Evolutionary conservation across 2,888 invertebrate genomes (phyloP), one percentile per base, ranked within the genome.

Genomic region (Drosophila picticornis): DNA sequence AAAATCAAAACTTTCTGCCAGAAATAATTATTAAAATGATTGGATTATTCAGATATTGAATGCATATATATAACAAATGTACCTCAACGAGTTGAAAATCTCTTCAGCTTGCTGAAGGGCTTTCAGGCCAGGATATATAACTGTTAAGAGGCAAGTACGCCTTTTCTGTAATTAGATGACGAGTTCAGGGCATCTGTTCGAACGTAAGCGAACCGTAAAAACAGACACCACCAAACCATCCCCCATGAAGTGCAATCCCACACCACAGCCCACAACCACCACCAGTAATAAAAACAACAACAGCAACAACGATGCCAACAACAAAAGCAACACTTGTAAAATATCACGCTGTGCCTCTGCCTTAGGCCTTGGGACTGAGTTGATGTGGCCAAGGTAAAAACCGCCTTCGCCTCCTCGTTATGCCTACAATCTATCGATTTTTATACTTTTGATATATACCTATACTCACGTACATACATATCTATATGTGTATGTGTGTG

Each of bases 101-200:
- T n/a, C 13, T 48, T 63, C 31, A 29, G 5, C 25, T 55, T 61
- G 53, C 36, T 31, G 2, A 36, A 16, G 34, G 29, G 22, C 60
- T 51, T 40, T 29, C 10, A 1, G 34, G 60, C 11, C 29, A 31
- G 40, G 22, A 27, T 62, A 59, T 29, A 36, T 32, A 59, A 74
- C 59, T 59, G 69, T 53, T 55, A 31, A 62, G 55, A 59, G 70
- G 53, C 36, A 50, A 65, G 71, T 73, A 59, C 59, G 76, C 73
- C 77, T 88, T 80, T 87, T 80, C 72, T 69, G 84, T 80, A 90
- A 89, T 91, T 90, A 90, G 82, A 82, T 76, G 80, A 80, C 74
- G 77, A 70, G 77, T 77, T 83, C 58, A 43, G 71, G 83, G 90
- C 85, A 85, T 85, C 90, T 85, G 85, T 63, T 84, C 70, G 90